Conservation (phyloP, 2,113 vertebrate species). For the Lethenteron reissneri region DNA sequence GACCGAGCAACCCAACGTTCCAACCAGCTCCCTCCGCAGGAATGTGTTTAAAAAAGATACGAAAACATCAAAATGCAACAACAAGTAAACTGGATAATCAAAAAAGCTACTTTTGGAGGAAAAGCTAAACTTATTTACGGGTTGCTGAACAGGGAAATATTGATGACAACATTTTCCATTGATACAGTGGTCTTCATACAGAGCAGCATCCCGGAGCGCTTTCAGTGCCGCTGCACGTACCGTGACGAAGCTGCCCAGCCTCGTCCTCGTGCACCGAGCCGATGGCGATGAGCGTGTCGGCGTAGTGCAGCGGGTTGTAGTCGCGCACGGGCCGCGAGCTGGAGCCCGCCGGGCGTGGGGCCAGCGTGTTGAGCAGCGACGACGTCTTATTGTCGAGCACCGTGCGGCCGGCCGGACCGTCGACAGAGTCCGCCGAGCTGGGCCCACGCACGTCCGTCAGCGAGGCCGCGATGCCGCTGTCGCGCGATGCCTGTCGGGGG, state of each 20-base stretch:
- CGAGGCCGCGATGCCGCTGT: conserved; percentile 5
- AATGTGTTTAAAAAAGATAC: too few species aligned
- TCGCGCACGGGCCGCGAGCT: conserved; percentile 19
- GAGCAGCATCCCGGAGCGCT: too few species aligned
- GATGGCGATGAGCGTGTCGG: conserved; percentile 19
- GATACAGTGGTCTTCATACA: too few species aligned
- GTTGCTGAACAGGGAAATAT: too few species aligned
- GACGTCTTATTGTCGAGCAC: conserved; percentile 83
- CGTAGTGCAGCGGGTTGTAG: conserved; percentile 5
- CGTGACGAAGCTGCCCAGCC: conserved; percentile 80
- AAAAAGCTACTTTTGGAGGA: too few species aligned
- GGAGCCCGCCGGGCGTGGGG: conserved; percentile 36
- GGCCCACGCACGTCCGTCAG: not conserved
- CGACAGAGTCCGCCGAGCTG: not conserved
- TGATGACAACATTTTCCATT: too few species aligned
- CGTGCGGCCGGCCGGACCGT: conserved; percentile 37
- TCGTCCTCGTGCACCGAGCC: conserved; percentile 92
- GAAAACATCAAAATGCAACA: too few species aligned
- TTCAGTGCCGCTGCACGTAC: conserved; percentile 21
- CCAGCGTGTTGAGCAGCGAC: conserved; percentile 78
- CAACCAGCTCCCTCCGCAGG: too few species aligned
- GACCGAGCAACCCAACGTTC: too few species aligned
- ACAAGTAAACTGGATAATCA: too few species aligned
- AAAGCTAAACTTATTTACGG: too few species aligned
- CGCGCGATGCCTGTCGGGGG: not conserved